A percentile compares a stretch with the other conserved stretches of the same genome.
phyloP scores from a whole-genome alignment of 1,140 invertebrate species.

The Ctenoplectra terminalis region DNA sequence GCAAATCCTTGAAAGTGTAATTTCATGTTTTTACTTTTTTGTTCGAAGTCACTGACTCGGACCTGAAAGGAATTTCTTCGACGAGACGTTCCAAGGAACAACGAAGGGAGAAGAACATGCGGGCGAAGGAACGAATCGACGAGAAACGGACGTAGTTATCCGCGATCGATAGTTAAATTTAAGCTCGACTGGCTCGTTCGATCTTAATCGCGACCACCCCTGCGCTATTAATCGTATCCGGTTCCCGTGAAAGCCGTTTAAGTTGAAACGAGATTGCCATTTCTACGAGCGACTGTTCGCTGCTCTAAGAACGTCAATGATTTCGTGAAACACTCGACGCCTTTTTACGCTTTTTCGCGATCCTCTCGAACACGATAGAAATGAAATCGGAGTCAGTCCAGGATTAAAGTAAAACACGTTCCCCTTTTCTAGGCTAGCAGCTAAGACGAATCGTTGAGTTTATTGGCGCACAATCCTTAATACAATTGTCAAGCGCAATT shows the following conservation, averaged over 20 bases:
- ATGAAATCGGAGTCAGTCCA: neutral
- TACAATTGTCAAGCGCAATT: no score
- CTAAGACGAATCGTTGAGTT: neutral
- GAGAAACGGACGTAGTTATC: constrained; percentile 37
- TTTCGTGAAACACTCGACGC: constrained; percentile 41
- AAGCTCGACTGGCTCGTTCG: constrained; percentile 42
- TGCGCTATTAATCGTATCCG: constrained; percentile 56
- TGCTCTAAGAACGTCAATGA: constrained; percentile 42
- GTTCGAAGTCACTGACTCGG: neutral
- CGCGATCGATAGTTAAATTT: constrained; percentile 60
- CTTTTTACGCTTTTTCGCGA: neutral
- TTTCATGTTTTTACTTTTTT: neutral
- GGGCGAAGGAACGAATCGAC: neutral
- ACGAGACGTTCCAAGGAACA: neutral
- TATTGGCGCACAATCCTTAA: no score
- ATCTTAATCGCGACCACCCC: constrained; percentile 49
- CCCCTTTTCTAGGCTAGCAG: no score
- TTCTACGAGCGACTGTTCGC: constrained; percentile 33
- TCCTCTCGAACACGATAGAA: neutral
- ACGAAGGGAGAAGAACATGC: neutral
- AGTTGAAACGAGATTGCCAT: constrained; percentile 46
- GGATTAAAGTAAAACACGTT: neutral
- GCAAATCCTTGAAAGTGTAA: neutral
- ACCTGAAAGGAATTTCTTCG: no score
- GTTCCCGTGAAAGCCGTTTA: constrained; percentile 42